Evolutionary conservation across 2,113 vertebrate species (phyloP).

Genomic region (Plectropomus leopardus): DNA sequence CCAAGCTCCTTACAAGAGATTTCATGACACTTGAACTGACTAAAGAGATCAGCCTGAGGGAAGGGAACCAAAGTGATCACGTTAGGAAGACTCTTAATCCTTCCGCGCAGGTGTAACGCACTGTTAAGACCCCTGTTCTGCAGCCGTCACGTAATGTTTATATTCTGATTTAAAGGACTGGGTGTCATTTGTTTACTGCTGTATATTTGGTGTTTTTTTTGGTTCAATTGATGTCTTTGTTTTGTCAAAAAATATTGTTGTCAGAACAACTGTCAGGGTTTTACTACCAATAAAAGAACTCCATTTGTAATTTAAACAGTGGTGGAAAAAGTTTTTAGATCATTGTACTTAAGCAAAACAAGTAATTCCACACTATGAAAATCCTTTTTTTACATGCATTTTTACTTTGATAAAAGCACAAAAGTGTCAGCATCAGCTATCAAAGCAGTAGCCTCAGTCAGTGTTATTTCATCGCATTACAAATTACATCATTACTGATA

Average conservation of each 20-base stretch:
- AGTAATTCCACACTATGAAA: not conserved
- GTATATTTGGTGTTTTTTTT: not conserved
- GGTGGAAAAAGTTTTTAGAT: not conserved
- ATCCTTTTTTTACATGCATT: not conserved
- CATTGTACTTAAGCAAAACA: not conserved
- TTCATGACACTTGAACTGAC: constrained; percentile 69
- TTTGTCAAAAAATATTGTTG: constrained; percentile 16
- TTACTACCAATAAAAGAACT: constrained; percentile 46
- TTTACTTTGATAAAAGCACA: not conserved
- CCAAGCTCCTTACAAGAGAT: constrained; percentile 72
- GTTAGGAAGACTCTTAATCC: constrained; percentile 56
- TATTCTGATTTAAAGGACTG: constrained; percentile 8
- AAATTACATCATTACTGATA: not conserved
- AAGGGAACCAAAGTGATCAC: constrained; percentile 43
- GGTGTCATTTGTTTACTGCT: constrained; percentile 26
- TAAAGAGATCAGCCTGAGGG: constrained; percentile 58
- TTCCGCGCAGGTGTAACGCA: constrained; percentile 55
- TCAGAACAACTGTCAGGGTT: constrained; percentile 15
- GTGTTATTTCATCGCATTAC: not conserved
- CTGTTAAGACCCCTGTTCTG: constrained; percentile 1
- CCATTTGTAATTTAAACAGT: constrained; percentile 30
- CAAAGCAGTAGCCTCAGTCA: no score
- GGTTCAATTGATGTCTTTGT: constrained; percentile 8
- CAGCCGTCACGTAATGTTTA: not conserved
- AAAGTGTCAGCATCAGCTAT: not conserved